Base-by-base conservation (phyloP, 2,113 vertebrate species). In the Percina caprodes region DNA sequence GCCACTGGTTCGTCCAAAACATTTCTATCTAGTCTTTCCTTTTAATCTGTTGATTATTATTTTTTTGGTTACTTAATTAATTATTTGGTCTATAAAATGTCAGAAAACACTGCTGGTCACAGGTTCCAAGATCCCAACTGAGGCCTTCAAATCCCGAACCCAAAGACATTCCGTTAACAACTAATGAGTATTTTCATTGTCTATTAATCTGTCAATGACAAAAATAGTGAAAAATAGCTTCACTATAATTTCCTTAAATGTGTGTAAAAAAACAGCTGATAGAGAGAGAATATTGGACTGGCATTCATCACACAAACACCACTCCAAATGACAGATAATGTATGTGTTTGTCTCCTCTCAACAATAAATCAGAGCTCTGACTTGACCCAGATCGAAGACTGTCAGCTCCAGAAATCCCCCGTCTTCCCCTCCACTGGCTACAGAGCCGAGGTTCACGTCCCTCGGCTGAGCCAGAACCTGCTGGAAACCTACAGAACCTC, bases 381-480 rank as follows among this genome's bases (percentile, higher is more conserved):
- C 68, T 88, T 84, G 33, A 92, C 87, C 2, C 89, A 82, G 79
- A 83, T 82, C 0, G 66, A 82, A 1, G 73, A 76, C 49, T 63
- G 21, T 8, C 73, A 45, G 69, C 68, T 4, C 26, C 39, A 0
- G 49, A 79, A 33, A 69, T 92, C 91, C 1, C 84, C 90, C 6
- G 73, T 90, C 79, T 91, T 91, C 73, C 81, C 80, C 0, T 45
- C 21, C 1, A 51, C 62, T 2, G 63, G 62, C 49, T n/a, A 58
- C 82, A 77, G 18, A 48, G 78, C 62, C 0, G 16, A 24, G 23
- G 83, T 92, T 5, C 60, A 26, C 0, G 3, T 91, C 24, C 48
- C 74, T 3, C 83, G 69, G 6, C 78, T 94, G 35, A 74, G 54
- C 23, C 75, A 79, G 24, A 56, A 86, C 35, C 6, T 89, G 42